Evolutionary conservation across 2,797 vertebrate genomes (phyloP).

Genomic region (Amblyopsis hoosieri): DNA sequence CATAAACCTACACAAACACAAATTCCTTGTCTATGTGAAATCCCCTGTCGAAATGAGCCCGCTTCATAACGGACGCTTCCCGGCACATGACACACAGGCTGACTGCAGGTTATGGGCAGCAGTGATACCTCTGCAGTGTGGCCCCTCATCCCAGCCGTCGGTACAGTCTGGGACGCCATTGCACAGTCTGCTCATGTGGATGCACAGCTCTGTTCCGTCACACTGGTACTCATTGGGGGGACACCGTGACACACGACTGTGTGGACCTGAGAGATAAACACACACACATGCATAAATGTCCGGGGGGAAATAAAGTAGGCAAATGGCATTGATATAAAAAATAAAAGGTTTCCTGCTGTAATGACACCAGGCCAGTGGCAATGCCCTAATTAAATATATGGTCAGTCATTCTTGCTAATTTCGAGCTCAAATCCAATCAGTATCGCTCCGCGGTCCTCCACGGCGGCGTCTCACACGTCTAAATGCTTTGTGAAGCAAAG

Average conservation of each 20-base stretch:
- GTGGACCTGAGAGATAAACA: conserved; percentile 81
- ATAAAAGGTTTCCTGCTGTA: background rate
- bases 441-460: no score
- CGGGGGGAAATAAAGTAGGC: no score
- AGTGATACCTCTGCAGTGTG: conserved; percentile 89
- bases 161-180: conserved; percentile 87
- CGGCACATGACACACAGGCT: background rate
- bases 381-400: background rate
- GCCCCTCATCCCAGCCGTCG: conserved; percentile 90
- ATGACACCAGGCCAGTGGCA: background rate
- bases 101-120: background rate
- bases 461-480: no score
- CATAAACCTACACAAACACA: no score
- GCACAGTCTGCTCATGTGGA: conserved; percentile 92
- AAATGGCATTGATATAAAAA: background rate
- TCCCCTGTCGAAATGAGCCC: no score
- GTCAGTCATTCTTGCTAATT: no score
- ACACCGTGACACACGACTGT: conserved; percentile 87
- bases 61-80: no score
- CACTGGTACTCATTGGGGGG: conserved; percentile 93
- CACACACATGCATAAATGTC: background rate
- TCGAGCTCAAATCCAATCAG: no score
- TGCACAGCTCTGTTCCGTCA: conserved; percentile 90
- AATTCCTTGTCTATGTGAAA: no score
- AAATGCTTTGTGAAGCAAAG: no score